Evolutionary conservation across 1,140 invertebrate species (phyloP).

Genomic region (Rhysida immarginata): DNA sequence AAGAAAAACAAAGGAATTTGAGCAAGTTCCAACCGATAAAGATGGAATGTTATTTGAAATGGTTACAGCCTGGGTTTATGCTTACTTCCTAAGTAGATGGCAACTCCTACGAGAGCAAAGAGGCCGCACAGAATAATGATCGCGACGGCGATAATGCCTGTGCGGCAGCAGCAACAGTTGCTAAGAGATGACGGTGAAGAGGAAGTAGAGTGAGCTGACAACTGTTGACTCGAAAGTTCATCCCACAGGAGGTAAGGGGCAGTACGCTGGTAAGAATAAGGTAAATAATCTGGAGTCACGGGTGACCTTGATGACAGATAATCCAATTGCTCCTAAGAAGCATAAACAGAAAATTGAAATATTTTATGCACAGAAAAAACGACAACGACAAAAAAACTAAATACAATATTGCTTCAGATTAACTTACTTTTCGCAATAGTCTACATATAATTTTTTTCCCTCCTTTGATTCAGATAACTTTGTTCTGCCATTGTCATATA

Average conservation of each 20-base stretch:
- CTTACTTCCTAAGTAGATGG: conserved; percentile 56
- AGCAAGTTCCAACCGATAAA: background rate
- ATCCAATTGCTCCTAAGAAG: background rate
- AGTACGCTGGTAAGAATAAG: conserved; percentile 6
- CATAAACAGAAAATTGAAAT: background rate
- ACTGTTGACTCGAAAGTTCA: background rate
- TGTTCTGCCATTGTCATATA: too few relatives aligned
- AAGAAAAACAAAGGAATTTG: background rate
- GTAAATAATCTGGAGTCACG: conserved; percentile 6
- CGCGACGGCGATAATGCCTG: conserved; percentile 44
- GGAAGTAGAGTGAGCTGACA: background rate
- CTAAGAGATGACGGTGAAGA: background rate
- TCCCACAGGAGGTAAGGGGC: conserved; percentile 11
- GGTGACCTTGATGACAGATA: background rate
- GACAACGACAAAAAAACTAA: too few relatives aligned
- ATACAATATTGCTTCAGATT: too few relatives aligned
- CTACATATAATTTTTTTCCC: too few relatives aligned
- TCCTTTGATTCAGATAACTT: too few relatives aligned
- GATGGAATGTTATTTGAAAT: background rate
- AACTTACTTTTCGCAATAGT: too few relatives aligned
- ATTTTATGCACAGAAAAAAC: too few relatives aligned
- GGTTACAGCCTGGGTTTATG: conserved; percentile 22
- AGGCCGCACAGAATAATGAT: conserved; percentile 40
- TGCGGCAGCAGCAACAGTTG: background rate
- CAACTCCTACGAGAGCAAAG: conserved; percentile 51